Conservation (phyloP, 1,140 invertebrate genomes). For the Trissolcus basalis region DNA sequence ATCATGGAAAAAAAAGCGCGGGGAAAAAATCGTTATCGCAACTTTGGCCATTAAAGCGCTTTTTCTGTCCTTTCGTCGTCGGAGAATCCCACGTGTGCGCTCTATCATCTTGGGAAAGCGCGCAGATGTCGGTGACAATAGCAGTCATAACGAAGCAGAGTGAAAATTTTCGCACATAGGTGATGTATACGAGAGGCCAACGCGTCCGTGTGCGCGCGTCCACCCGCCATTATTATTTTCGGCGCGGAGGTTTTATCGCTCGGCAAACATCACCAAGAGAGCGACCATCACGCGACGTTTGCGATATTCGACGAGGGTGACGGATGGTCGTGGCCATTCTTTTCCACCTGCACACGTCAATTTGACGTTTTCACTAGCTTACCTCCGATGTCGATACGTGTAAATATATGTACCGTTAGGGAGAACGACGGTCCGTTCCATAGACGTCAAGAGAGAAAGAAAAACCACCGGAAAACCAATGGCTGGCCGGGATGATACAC, state of each 20-base stretch:
- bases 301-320: constrained; percentile 6
- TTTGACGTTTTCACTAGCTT: constrained; percentile 29
- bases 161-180: constrained; percentile 45
- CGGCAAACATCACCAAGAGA: constrained; percentile 22
- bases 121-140: constrained; percentile 54
- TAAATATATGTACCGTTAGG: constrained; percentile 45
- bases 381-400: constrained; percentile 22
- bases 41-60: constrained; percentile 55
- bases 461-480: constrained; percentile 29
- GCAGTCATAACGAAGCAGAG: constrained; percentile 48
- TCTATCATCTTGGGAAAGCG: constrained; percentile 59
- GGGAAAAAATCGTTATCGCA: constrained; percentile 49
- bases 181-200: too few relatives aligned
- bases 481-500: constrained; percentile 30
- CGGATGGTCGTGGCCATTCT: constrained; percentile 8
- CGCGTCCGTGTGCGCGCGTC: constrained; percentile 8
- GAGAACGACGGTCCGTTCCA: constrained; percentile 7
- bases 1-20: constrained; percentile 30
- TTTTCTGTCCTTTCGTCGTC: constrained; percentile 47
- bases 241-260: constrained; percentile 35
- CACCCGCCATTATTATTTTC: constrained; percentile 47
- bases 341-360: constrained; percentile 38
- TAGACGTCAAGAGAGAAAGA: too few relatives aligned
- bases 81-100: constrained; percentile 53
- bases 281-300: constrained; percentile 20